phyloP scores from a whole-genome alignment of 2,113 vertebrate species.

The Limanda limanda region DNA sequence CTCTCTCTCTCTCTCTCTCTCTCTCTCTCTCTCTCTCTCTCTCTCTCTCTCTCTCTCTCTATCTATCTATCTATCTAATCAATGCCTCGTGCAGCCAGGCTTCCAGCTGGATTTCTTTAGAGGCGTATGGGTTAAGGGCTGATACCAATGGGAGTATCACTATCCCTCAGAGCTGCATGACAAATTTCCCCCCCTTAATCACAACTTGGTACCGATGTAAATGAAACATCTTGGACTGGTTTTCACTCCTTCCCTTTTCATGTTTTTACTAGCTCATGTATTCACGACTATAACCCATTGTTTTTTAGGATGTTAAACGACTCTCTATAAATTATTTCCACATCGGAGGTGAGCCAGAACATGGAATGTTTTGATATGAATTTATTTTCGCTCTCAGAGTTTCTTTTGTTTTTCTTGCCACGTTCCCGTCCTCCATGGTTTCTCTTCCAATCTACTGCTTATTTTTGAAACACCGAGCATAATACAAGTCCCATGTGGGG shows the following conservation, averaged over 20 bases:
- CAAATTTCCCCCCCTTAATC: conserved; percentile 34
- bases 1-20: neutral
- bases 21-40: conserved; percentile 7
- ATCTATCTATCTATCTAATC: too few relatives aligned
- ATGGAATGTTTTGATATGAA: conserved; percentile 3
- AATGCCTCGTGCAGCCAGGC: conserved; percentile 45
- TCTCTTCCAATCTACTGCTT: conserved; percentile 17
- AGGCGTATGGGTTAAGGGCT: conserved; percentile 35
- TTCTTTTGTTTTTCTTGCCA: neutral
- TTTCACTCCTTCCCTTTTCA: conserved; percentile 12
- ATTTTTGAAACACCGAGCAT: conserved; percentile 13
- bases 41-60: neutral
- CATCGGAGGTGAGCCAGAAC: conserved; percentile 13
- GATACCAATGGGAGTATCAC: conserved; percentile 65
- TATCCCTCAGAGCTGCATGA: conserved; percentile 22
- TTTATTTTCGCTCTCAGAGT: neutral
- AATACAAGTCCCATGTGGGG: neutral
- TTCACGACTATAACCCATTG: conserved; percentile 16
- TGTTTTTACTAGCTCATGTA: conserved; percentile 30
- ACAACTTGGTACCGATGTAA: conserved; percentile 41
- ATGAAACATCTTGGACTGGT: conserved; percentile 36
- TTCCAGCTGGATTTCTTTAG: conserved; percentile 64
- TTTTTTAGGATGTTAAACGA: neutral
- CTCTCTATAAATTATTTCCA: conserved; percentile 29
- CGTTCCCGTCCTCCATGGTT: neutral